These are phyloP conservation scores for Diphyllodes magnificus DNA, from an alignment of 2,113 vertebrate species.

Conservation along the genomic window DNA sequence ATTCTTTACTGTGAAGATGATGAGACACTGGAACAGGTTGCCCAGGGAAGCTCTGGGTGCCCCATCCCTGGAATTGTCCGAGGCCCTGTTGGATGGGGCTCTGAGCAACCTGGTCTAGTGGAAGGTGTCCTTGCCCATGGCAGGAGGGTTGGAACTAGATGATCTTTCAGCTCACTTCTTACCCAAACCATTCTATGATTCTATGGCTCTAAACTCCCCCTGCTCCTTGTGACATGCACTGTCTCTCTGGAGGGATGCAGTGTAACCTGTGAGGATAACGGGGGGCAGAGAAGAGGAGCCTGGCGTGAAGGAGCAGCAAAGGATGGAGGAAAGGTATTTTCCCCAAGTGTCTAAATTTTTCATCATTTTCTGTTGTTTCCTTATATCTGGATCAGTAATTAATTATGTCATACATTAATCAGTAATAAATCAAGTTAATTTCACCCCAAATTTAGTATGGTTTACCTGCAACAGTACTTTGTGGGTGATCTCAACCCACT, in stretches of 20 bases:
- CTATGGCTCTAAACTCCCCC: background rate
- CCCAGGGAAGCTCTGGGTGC: background rate
- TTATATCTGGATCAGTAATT: background rate
- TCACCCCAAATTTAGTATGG: background rate
- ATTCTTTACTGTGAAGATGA: background rate
- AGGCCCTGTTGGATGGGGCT: rapidly evolving
- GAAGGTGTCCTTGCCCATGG: background rate
- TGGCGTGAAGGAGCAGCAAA: background rate
- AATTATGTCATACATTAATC: background rate
- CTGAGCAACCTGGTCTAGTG: background rate
- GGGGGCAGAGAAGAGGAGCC: background rate
- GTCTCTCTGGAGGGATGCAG: background rate
- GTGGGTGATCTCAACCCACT: background rate
- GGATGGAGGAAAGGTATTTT: background rate
- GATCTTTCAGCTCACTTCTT: background rate
- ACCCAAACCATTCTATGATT: background rate
- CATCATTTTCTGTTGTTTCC: background rate
- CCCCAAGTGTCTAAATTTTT: background rate
- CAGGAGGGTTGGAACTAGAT: background rate
- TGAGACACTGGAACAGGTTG: background rate
- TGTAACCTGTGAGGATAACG: rapidly evolving
- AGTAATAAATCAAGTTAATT: background rate
- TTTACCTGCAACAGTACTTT: background rate
- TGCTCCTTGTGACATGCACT: rapidly evolving
- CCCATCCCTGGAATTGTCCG: background rate